These are phyloP conservation scores for Acronicta aceris DNA, from an alignment of 2,888 invertebrate species.

Conservation along the genomic window DNA sequence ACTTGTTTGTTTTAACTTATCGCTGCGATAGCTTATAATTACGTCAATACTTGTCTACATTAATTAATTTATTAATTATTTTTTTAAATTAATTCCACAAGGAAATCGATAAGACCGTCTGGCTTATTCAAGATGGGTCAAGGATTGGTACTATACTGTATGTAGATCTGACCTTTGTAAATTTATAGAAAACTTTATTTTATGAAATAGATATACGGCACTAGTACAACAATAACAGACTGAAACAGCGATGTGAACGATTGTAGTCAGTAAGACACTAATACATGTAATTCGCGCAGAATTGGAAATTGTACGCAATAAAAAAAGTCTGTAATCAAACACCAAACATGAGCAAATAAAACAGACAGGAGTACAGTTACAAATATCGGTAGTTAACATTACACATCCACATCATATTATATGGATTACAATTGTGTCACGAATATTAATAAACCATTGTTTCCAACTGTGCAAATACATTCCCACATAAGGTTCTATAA, in stretches of 20 bases:
- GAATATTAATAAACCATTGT: slow-evolving; percentile 75
- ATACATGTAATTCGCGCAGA: slow-evolving; percentile 9
- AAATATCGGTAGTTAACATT: slow-evolving; percentile 26
- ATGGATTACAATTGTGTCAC: slow-evolving; percentile 69
- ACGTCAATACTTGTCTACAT: slow-evolving; percentile 74
- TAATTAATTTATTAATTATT: slow-evolving; percentile 57
- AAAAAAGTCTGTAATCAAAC: slow-evolving; percentile 24
- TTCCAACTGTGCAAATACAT: slow-evolving; percentile 70
- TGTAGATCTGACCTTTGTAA: slow-evolving; percentile 12
- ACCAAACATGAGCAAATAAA: slow-evolving; percentile 25
- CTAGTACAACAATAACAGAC: slow-evolving; percentile 3
- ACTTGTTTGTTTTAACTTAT: slow-evolving; percentile 61
- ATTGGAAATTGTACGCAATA: slow-evolving; percentile 21
- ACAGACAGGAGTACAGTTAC: slow-evolving; percentile 26
- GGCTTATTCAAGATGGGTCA: slow-evolving; percentile 51
- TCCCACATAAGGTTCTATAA: slow-evolving; percentile 34
- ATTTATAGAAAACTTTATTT: slow-evolving; percentile 13
- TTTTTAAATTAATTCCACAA: slow-evolving; percentile 58
- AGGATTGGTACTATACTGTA: slow-evolving; percentile 32
- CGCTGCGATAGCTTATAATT: slow-evolving; percentile 55
- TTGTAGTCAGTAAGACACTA: slow-evolving; percentile 9
- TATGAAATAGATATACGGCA: slow-evolving; percentile 3
- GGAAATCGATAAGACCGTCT: slow-evolving; percentile 67
- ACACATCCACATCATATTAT: slow-evolving; percentile 42
- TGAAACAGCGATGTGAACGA: slow-evolving; percentile 17